Conservation (phyloP, 2,113 vertebrate species). For the zebrafish (Danio rerio) region GRCz12tu NC_133177.1:34188001-34188500, state of each 20-base stretch:
- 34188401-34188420: background rate
- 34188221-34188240: conserved; percentile 19
- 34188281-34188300: background rate
- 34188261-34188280: conserved; percentile 5
- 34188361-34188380: conserved; percentile 2
- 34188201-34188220: background rate
- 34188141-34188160: conserved; percentile 10
- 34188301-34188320: background rate
- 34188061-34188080: background rate
- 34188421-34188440: background rate
- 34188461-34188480: background rate
- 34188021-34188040: background rate
- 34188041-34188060: background rate
- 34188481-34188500: background rate
- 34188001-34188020: background rate
- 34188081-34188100: conserved; percentile 4
- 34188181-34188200: conserved; percentile 2
- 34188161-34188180: background rate
- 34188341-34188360: background rate
- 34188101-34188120: conserved; percentile 13
- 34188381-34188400: background rate
- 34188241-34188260: conserved; percentile 15
- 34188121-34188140: background rate
- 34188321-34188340: background rate
- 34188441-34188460: conserved; percentile 7